Evolutionary conservation across 2,113 vertebrate species (phyloP), one percentile per base, ranked within the genome.

Genomic region (Sinocyclocheilus anophthalmus): DNA sequence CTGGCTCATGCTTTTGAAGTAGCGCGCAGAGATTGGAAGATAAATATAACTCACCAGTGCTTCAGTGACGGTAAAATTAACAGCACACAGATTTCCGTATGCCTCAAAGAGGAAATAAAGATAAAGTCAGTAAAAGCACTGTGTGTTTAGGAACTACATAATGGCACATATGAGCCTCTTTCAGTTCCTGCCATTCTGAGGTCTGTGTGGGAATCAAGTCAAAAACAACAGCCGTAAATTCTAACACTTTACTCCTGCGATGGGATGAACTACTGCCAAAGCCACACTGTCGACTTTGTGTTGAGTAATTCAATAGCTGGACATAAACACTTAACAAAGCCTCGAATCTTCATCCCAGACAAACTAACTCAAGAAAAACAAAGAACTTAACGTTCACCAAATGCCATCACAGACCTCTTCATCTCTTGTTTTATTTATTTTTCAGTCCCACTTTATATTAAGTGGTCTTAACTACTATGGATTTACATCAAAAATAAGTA

Each of bases 1-100:
- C 84, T 87, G 87, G 80, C 45, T 69, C 72, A 70, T 85, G 67
- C 85, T 69, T 87, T 75, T 33, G 50, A 72, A 83, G 79, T 61
- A 85, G 70, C n/a, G 55, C 78, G 3, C 50, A 20, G 76, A 53
- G 81, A 90, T 85, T 89, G 85, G 76, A 22, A 84, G 85, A 90
- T 90, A 88, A 90, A 89, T 90, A 89, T 87, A 92, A 45, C 63
- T 76, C 59, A 63, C 61, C n/a, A 53, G 76, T 37, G 26, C 26
- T 88, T 76, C 53, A 90, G 79, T 94, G 87, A 85, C 89, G 85
- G 81, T 91, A 87, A 89, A 87, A 94, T 88, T 93, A 94, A 87
- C 67, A 83, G 76, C 20, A 67, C 82, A 37, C 16, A 81, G 59
- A 42, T 12, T 50, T 81, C 53, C 5, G 53, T 48, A 72, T 11